Base-by-base conservation (phyloP, 2,113 vertebrate species). In the Gallinago jamesoni region DNA sequence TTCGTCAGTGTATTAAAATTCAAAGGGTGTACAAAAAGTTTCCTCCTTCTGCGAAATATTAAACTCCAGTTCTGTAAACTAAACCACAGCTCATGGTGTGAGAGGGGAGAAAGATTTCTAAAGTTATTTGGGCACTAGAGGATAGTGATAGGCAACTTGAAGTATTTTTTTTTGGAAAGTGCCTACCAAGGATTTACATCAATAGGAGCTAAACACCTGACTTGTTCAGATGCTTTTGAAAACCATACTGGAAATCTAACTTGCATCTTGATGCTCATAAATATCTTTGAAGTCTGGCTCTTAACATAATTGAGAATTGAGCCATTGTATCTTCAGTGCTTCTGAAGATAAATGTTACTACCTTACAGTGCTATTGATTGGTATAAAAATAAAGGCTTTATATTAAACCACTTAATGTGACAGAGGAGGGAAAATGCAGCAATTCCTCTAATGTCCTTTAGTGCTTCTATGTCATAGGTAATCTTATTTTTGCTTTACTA, bases 351-450 rank as follows among this genome's bases (percentile, higher is more conserved):
- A 87, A 94, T 89, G 77, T 79, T 92, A 84, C 70, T 94, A 89
- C 72, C 73, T 89, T 93, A 84, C 83, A 94, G 77, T 87, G 89
- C 76, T 97, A 96, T 97, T 91, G 96, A 97, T 95, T 87, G 69
- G 84, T 92, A 94, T 91, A 95, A 97, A 97, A 96, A 96, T 95
- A 96, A 94, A 95, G 77, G 86, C 92, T 96, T 96, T 95, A 89
- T 89, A 94, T 96, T 94, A 96, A 96, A 95, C 89, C 92, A 93
- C 89, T 96, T 96, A 93, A 93, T 89, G 94, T 96, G 89, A 92
- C 84, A 93, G 76, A 89, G 60, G 72, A 52, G 74, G 64, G 73
- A 79, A 91, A 95, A 93, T 79, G 69, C 89, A 85, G 94, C 24
- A 50, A 92, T 90, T 89, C 68, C 30, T 92, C 68, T 94, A 90